Evolutionary conservation across 2,797 vertebrate genomes (phyloP).

Genomic region (Dryobates pubescens): DNA sequence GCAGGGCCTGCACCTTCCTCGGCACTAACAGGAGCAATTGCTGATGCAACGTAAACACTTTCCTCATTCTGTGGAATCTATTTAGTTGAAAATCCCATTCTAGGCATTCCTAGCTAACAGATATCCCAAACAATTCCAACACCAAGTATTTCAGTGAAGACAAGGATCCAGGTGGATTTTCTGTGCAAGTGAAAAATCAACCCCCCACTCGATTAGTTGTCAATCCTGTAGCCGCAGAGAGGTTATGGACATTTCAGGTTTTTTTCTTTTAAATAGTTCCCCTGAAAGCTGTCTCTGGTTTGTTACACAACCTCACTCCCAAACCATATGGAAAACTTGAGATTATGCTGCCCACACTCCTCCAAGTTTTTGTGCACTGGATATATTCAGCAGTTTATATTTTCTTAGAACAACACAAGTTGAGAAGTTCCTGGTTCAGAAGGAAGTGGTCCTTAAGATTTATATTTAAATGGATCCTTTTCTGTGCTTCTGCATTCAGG

Average conservation of each 20-base stretch:
- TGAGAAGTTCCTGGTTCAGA: not conserved
- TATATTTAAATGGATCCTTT: not conserved
- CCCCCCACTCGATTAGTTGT: not conserved
- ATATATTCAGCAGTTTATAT: not conserved
- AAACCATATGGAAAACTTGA: not conserved
- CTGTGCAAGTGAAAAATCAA: not conserved
- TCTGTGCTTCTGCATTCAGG: not conserved
- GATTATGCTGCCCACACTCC: not conserved
- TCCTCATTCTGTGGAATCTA: not conserved
- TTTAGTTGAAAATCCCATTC: not conserved
- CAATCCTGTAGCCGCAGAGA: not conserved
- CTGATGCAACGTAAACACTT: not conserved
- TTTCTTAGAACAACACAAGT: not conserved
- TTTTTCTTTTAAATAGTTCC: not conserved
- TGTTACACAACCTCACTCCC: not conserved
- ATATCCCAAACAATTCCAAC: not conserved
- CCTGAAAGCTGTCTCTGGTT: not conserved
- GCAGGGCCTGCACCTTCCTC: constrained; percentile 5
- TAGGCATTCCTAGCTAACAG: not conserved
- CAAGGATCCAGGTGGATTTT: not conserved
- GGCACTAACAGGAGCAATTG: not conserved
- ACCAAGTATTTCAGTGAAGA: not conserved
- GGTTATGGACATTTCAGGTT: not conserved
- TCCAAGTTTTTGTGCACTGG: not conserved
- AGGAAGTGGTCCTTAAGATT: not conserved